Evolutionary conservation across 2,113 vertebrate genomes (phyloP).

Genomic region (Phalacrocorax aristotelis): DNA sequence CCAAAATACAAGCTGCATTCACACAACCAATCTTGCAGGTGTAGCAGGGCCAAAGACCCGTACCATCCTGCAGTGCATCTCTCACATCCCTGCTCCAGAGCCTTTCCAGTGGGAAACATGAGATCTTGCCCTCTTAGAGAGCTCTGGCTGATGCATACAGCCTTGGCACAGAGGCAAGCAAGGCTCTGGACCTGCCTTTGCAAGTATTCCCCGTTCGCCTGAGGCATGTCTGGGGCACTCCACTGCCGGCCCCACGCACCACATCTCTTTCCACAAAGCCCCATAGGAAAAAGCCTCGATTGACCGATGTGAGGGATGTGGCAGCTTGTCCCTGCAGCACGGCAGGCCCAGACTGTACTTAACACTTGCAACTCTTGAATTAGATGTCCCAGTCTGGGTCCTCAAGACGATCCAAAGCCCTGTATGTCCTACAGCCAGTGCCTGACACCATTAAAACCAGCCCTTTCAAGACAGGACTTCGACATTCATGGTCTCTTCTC

Average conservation of each 20-base stretch:
- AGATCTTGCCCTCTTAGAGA: neutral
- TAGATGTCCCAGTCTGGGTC: neutral
- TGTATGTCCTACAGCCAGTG: neutral
- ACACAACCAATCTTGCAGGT: too few relatives aligned
- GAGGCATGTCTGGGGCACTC: neutral
- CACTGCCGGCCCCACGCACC: neutral
- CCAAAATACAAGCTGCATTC: neutral
- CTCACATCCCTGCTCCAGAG: neutral
- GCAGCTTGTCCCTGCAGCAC: neutral
- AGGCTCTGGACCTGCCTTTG: neutral
- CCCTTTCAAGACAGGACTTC: neutral
- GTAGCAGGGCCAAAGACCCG: neutral
- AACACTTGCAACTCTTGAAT: neutral
- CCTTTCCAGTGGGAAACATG: fast-evolving
- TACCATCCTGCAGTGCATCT: neutral
- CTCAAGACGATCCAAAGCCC: neutral
- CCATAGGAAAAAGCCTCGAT: neutral
- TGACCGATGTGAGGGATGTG: fast-evolving
- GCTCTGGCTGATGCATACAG: neutral
- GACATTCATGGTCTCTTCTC: fast-evolving
- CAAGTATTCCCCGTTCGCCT: neutral
- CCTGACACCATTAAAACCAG: neutral
- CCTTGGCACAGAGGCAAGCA: neutral
- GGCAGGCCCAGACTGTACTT: neutral
- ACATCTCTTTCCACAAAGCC: neutral